phyloP scores from a whole-genome alignment of 2,888 invertebrate genomes.

The Yponomeuta sedellus region DNA sequence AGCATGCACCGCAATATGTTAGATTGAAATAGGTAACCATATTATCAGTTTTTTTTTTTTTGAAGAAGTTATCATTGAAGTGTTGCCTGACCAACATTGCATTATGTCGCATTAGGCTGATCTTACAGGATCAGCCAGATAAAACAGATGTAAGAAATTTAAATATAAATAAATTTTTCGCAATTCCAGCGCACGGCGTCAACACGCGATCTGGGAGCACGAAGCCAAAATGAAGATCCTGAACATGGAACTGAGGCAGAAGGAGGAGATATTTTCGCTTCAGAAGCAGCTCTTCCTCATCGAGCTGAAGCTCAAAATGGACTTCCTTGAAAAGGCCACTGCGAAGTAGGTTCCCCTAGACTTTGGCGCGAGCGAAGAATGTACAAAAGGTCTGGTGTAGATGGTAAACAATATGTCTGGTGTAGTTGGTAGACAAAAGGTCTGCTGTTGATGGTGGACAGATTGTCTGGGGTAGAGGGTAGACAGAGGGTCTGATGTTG shows the following conservation, averaged over 20 bases:
- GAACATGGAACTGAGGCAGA: slow-evolving; percentile 66
- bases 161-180: too few relatives aligned
- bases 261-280: slow-evolving; percentile 69
- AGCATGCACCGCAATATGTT: too few relatives aligned
- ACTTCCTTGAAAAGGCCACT: slow-evolving; percentile 69
- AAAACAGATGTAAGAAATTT: too few relatives aligned
- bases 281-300: slow-evolving; percentile 70
- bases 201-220: slow-evolving; percentile 70
- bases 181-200: slow-evolving; percentile 49
- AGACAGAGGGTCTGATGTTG: background rate
- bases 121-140: too few relatives aligned
- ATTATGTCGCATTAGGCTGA: too few relatives aligned
- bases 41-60: too few relatives aligned
- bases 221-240: slow-evolving; percentile 72
- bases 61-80: too few relatives aligned
- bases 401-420: background rate
- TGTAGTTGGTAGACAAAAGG: background rate
- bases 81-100: too few relatives aligned
- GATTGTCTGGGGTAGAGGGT: too few relatives aligned
- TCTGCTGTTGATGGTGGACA: background rate
- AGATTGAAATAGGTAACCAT: too few relatives aligned
- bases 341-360: background rate
- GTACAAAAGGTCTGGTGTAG: background rate
- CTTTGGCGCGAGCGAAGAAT: background rate
- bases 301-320: slow-evolving; percentile 69